phyloP scores from a whole-genome alignment of 2,888 invertebrate species.

The Zaprionus lineosus region DNA sequence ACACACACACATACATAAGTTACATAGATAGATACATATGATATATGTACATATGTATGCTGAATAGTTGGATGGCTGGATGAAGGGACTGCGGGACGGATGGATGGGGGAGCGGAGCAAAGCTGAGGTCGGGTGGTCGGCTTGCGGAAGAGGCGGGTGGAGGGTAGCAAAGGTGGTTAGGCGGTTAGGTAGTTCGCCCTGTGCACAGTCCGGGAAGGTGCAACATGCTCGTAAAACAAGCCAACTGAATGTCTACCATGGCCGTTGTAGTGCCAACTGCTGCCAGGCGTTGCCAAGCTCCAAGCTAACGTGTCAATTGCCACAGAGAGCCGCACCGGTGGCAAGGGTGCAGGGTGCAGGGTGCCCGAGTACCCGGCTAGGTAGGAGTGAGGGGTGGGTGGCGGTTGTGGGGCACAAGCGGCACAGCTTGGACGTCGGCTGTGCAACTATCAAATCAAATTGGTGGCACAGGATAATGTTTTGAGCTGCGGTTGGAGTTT shows the following conservation, averaged over 20 bases:
- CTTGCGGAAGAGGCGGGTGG: too few relatives aligned
- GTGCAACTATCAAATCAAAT: conserved; percentile 77
- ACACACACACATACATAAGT: background rate
- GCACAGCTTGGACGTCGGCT: conserved; percentile 51
- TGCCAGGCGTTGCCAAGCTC: conserved; percentile 51
- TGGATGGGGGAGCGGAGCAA: too few relatives aligned
- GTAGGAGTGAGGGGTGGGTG: background rate
- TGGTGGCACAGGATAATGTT: conserved; percentile 78
- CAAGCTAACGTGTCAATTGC: conserved; percentile 74
- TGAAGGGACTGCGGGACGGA: too few relatives aligned
- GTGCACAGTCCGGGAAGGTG: conserved; percentile 60
- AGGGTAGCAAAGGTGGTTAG: background rate
- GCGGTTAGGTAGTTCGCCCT: conserved; percentile 33
- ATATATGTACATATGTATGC: conserved; percentile 3
- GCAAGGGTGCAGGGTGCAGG: conserved; percentile 1
- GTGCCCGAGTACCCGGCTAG: background rate
- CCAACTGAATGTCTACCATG: conserved; percentile 50
- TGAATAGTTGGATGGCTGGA: too few relatives aligned
- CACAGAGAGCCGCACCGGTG: conserved; percentile 37
- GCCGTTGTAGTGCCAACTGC: conserved; percentile 70
- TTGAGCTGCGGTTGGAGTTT: conserved; percentile 74
- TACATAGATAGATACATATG: background rate
- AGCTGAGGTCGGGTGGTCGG: too few relatives aligned
- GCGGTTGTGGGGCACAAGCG: conserved; percentile 2
- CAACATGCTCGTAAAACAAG: conserved; percentile 75